phyloP scores from a whole-genome alignment of 2,888 invertebrate genomes.

The Drosophila borborema region DNA sequence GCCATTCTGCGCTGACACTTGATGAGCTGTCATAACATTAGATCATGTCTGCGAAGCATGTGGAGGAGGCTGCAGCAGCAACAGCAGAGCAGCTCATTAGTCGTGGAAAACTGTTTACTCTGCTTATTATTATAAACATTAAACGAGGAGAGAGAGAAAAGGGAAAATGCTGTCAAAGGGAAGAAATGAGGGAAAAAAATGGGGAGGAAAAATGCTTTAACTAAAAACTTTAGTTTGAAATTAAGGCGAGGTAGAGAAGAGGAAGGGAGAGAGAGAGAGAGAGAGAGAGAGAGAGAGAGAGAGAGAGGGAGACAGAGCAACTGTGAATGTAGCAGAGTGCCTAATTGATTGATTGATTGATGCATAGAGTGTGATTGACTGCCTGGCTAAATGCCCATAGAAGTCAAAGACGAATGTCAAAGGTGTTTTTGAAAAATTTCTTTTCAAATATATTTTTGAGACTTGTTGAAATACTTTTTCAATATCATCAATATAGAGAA shows the following conservation, averaged over 20 bases:
- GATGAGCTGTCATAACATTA: constrained; percentile 84
- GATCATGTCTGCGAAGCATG: constrained; percentile 69
- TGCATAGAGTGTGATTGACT: constrained; percentile 57
- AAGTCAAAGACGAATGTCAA: constrained; percentile 47
- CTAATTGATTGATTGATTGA: constrained; percentile 78
- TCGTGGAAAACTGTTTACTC: constrained; percentile 71
- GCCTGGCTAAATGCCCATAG: constrained; percentile 26
- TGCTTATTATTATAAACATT: constrained; percentile 77
- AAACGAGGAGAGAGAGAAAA: constrained; percentile 33
- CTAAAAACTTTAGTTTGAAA: constrained; percentile 63
- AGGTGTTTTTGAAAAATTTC: constrained; percentile 54
- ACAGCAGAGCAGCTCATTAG: constrained; percentile 65
- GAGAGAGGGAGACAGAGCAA: neutral
- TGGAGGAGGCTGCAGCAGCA: constrained; percentile 26
- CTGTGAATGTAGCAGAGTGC: constrained; percentile 26
- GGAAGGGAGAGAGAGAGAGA: neutral
- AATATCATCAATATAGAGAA: neutral
- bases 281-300: neutral
- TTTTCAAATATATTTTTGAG: constrained; percentile 56
- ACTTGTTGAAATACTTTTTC: constrained; percentile 56
- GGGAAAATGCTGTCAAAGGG: constrained; percentile 4
- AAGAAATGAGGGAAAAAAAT: neutral
- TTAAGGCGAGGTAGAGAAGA: neutral
- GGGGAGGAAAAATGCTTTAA: constrained; percentile 50
- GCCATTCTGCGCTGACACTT: constrained; percentile 74